These are phyloP conservation scores for Cariama cristata DNA, from an alignment of 2,113 vertebrate genomes.

Conservation along the genomic window DNA sequence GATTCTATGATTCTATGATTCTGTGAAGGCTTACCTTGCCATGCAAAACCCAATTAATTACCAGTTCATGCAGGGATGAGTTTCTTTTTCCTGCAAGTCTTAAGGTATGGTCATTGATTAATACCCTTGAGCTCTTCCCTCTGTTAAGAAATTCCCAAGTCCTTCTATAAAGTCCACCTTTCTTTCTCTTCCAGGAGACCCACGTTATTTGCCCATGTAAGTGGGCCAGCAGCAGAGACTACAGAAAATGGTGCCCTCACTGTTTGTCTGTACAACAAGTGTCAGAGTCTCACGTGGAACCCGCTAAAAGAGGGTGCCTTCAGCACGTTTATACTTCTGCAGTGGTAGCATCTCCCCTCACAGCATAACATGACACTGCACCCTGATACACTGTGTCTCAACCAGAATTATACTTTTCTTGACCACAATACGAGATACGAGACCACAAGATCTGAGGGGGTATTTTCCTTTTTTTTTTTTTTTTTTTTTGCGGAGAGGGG, in stretches of 20 bases:
- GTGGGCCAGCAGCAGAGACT: not conserved
- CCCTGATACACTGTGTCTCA: not conserved
- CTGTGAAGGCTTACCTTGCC: not conserved
- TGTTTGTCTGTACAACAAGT: not conserved
- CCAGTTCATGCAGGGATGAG: not conserved
- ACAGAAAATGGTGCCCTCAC: accelerated
- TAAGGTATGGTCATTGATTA: not conserved
- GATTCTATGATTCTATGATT: too few relatives aligned
- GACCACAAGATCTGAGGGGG: not conserved
- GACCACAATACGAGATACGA: not conserved
- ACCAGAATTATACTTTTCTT: not conserved
- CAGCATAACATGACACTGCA: not conserved
- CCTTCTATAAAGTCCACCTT: not conserved
- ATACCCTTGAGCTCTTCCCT: not conserved
- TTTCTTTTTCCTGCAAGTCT: not conserved
- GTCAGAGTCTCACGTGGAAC: not conserved
- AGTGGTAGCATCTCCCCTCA: not conserved
- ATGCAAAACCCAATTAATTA: not conserved
- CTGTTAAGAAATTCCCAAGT: not conserved
- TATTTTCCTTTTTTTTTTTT: too few relatives aligned
- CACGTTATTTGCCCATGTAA: not conserved
- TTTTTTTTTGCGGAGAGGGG: accelerated
- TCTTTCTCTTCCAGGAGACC: not conserved
- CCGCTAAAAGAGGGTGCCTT: not conserved
- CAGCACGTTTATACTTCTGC: not conserved